phyloP scores from a whole-genome alignment of 2,797 vertebrate genomes.

The Brachymystax lenok region DNA sequence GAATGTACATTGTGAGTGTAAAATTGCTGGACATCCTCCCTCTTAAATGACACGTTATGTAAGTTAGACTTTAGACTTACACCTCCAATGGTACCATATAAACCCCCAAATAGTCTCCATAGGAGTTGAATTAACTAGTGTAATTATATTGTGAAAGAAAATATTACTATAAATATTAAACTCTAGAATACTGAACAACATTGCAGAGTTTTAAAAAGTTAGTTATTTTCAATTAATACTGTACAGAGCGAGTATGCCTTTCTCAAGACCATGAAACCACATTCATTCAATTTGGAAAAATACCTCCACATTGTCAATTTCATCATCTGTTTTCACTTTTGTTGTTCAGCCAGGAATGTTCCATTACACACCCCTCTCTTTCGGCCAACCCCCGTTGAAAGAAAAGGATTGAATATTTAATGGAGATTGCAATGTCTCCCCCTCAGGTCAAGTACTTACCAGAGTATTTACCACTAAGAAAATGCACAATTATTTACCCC shows the following conservation, averaged over 20 bases:
- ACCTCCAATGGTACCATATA: too few species aligned
- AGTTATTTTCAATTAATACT: too few species aligned
- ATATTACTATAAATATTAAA: too few species aligned
- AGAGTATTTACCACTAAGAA: not conserved
- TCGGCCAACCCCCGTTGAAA: constrained; percentile 4
- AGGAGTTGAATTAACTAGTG: too few species aligned
- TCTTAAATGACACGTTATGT: too few species aligned
- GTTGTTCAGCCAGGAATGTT: constrained; percentile 25
- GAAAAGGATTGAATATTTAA: not conserved
- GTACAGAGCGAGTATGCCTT: not conserved
- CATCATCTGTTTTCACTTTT: constrained; percentile 26
- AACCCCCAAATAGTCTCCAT: too few species aligned
- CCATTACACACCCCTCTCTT: constrained; percentile 15
- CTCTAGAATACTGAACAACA: not conserved
- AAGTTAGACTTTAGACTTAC: too few species aligned
- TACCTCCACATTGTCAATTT: constrained; percentile 18
- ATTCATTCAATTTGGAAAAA: constrained; percentile 27
- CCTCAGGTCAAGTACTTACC: not conserved
- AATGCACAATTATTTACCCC: not conserved
- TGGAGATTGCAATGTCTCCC: not conserved
- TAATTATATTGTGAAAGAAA: too few species aligned
- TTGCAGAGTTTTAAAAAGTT: not conserved
- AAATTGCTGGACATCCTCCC: too few species aligned
- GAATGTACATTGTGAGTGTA: too few species aligned
- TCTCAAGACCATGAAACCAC: constrained; percentile 20